A percentile compares a stretch with the other conserved stretches of the same genome.
phyloP scores from a whole-genome alignment of 2,888 invertebrate species.

The Drosophila affinis region DNA sequence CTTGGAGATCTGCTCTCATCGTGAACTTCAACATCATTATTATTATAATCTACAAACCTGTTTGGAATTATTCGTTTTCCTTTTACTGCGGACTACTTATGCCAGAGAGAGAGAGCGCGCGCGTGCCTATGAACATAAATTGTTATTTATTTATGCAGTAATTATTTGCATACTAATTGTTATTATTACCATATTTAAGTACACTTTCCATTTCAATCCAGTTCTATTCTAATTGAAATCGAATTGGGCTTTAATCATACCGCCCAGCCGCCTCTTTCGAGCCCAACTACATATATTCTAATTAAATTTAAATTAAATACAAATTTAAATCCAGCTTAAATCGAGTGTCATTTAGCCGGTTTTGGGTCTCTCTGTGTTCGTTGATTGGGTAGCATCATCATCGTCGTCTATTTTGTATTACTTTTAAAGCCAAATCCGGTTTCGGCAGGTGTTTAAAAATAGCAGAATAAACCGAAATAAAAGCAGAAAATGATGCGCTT shows the following conservation, averaged over 20 bases:
- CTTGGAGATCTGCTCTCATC: neutral
- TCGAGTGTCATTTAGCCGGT: slow-evolving; percentile 70
- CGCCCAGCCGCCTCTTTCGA: slow-evolving; percentile 3
- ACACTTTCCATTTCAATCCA: slow-evolving; percentile 20
- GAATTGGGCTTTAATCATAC: neutral
- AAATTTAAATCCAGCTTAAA: slow-evolving; percentile 48
- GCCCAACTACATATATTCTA: slow-evolving; percentile 34
- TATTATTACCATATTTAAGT: slow-evolving; percentile 27
- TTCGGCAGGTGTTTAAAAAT: slow-evolving; percentile 33
- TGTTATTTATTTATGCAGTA: slow-evolving; percentile 3
- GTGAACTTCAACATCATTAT: neutral
- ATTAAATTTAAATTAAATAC: slow-evolving; percentile 53
- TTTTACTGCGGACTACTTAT: slow-evolving; percentile 20
- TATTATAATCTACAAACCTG: slow-evolving; percentile 45
- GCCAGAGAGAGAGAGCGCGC: slow-evolving; percentile 14
- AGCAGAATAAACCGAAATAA: slow-evolving; percentile 20
- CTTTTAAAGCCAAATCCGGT: slow-evolving; percentile 52
- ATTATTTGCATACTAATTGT: slow-evolving; percentile 5
- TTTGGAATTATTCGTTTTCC: slow-evolving; percentile 38
- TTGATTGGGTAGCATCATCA: slow-evolving; percentile 30
- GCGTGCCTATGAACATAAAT: slow-evolving; percentile 33
- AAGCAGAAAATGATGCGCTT: slow-evolving; percentile 25
- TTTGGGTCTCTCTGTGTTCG: slow-evolving; percentile 20
- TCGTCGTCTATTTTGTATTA: slow-evolving; percentile 39
- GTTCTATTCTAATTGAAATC: slow-evolving; percentile 19